Percentiles rank a stretch among this genome's conserved stretches.
Conservation (phyloP, 2,888 invertebrate species). For the Limenitis camilla region DNA sequence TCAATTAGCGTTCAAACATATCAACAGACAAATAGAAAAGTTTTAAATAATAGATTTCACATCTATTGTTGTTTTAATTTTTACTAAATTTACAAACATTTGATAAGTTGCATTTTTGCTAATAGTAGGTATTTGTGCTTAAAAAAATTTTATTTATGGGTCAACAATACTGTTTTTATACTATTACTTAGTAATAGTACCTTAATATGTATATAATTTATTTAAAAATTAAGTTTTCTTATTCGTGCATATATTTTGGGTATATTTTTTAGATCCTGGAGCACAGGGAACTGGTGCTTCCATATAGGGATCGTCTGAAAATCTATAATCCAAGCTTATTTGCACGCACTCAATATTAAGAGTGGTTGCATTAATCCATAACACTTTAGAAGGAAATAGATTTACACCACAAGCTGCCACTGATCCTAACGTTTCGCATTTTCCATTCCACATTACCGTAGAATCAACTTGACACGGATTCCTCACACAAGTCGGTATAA, state of each 20-base stretch:
- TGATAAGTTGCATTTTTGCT: too few species aligned
- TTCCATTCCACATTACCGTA: constrained; percentile 54
- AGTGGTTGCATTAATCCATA: constrained; percentile 77
- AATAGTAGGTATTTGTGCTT: too few species aligned
- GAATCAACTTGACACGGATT: constrained; percentile 77
- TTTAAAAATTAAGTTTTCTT: not conserved
- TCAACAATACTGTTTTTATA: too few species aligned
- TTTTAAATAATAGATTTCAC: too few species aligned
- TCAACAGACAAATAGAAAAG: too few species aligned
- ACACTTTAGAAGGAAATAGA: constrained; percentile 45
- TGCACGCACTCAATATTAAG: constrained; percentile 73
- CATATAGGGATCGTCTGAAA: constrained; percentile 29
- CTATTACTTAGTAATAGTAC: not conserved
- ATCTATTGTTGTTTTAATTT: too few species aligned
- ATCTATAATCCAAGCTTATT: constrained; percentile 40
- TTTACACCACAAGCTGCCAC: constrained; percentile 51
- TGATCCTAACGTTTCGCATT: constrained; percentile 58
- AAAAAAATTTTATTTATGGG: too few species aligned
- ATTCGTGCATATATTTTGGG: constrained; percentile 41
- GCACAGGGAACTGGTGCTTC: constrained; percentile 30
- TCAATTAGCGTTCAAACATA: too few species aligned
- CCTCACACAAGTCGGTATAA: constrained; percentile 73
- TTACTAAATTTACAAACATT: too few species aligned
- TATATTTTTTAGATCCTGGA: constrained; percentile 49
- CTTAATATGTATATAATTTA: not conserved